Base-by-base conservation (phyloP, 2,888 invertebrate genomes). In the Dynastes hyllus region DNA sequence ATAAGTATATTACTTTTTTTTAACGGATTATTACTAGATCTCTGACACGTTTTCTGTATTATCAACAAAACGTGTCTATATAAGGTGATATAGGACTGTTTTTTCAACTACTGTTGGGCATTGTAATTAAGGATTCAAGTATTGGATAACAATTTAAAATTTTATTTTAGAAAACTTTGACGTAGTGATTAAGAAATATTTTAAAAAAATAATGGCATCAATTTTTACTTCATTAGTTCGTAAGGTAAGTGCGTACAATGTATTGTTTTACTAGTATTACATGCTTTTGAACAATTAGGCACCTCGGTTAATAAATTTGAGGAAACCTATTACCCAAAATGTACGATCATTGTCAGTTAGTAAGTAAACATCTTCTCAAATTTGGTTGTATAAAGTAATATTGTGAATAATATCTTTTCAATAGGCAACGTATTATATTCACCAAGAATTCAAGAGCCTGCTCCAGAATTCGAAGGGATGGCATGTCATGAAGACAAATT, bases 401-500 rank as follows among this genome's bases (percentile, higher is more conserved):
- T 55, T 16, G 13, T n/a, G n/a, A 22, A 1, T 32, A 32, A 5
- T 16, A 16, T 32, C 4, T 5, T 32, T 32, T 32, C 11, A 61
- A 70, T 40, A 79, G 75, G 53, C 16, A 76, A 32, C 4, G 40
- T n/a, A 45, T 51, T 80, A 51, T n/a, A 5, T 37, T 27, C 16
- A 37, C 93, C 94, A 0, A 91, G 89, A 86, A 92, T 96, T 53
- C 95, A 95, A 86, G 91, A 93, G 82, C 93, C 93, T 37, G 98
- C 98, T 0, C 98, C 98, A 0, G 91, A 94, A 84, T 98, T 98
- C 88, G 90, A 92, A 81, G 97, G 96, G 1, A 93, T 93, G 9
- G 98, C 98, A 11, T 97, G 98, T 1, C 91, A 97, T 0, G 92
- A 95, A 84, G 95, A 95, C 73, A 94, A 95, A 83, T 98, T 98